A percentile compares a stretch with the other conserved stretches of the same genome.
Evolutionary conservation across 1,140 invertebrate genomes (phyloP).

Genomic region (Onthophagus taurus): DNA sequence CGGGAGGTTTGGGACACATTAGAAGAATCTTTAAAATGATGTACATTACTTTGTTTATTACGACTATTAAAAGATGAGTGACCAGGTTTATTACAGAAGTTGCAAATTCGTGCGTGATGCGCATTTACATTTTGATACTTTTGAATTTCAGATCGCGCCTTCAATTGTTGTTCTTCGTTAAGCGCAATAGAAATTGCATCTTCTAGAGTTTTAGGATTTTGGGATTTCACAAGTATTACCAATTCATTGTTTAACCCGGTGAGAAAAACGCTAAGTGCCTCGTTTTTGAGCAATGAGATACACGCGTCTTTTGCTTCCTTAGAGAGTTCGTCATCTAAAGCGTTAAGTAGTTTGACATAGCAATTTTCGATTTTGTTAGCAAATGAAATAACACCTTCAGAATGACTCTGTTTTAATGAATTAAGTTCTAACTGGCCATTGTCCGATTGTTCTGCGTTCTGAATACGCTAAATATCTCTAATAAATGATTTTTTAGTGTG

Average conservation of each 20-base stretch:
- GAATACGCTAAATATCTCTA: constrained; percentile 13
- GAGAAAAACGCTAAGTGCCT: constrained; percentile 25
- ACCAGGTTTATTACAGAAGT: constrained; percentile 6
- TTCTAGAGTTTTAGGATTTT: constrained; percentile 6
- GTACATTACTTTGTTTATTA: no score
- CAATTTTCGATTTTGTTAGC: constrained; percentile 9
- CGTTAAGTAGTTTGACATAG: constrained; percentile 24
- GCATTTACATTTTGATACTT: constrained; percentile 7
- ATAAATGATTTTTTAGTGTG: constrained; percentile 13
- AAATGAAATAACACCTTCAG: constrained; percentile 16
- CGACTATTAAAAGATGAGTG: constrained; percentile 12
- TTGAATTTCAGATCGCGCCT: constrained; percentile 3
- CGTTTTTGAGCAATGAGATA: constrained; percentile 22
- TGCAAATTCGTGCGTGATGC: background rate
- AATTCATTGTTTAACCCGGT: constrained; percentile 18
- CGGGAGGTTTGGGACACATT: no score
- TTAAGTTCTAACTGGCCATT: constrained; percentile 17
- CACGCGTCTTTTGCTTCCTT: constrained; percentile 20
- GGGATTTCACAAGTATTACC: constrained; percentile 7
- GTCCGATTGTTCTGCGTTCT: constrained; percentile 12
- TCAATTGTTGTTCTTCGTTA: constrained; percentile 3
- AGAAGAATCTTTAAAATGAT: no score
- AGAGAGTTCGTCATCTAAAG: constrained; percentile 19
- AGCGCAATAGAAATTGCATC: constrained; percentile 8
- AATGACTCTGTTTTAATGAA: constrained; percentile 14